A percentile compares a stretch with the other conserved stretches of the same genome.
Conservation (phyloP, 35 echinoderm and acorn worm genomes). For the Stichopus chloronotus region DNA sequence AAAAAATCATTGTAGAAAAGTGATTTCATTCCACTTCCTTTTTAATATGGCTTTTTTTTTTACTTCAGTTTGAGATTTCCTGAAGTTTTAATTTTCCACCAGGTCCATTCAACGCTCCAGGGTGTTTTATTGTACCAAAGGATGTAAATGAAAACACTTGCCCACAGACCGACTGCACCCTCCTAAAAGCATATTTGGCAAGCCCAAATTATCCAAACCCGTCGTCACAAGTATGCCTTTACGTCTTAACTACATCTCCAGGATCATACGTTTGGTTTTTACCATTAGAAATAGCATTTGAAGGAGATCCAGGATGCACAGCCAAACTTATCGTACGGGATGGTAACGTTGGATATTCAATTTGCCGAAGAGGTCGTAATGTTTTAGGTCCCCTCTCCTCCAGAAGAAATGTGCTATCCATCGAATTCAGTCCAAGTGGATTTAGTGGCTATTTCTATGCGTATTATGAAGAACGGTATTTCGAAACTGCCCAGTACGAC, state of each 20-base stretch:
- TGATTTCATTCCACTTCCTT: too few relatives aligned
- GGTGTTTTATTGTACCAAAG: neutral
- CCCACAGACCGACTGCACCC: neutral
- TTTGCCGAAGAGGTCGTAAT: neutral
- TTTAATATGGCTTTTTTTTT: too few relatives aligned
- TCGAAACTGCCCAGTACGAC: neutral
- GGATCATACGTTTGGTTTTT: slow-evolving; percentile 12
- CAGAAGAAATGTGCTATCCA: neutral
- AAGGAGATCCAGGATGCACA: neutral
- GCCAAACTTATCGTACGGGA: neutral
- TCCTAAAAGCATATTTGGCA: neutral
- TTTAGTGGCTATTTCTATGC: neutral
- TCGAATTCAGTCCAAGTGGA: neutral
- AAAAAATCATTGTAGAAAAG: too few relatives aligned
- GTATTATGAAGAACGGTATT: slow-evolving; percentile 1
- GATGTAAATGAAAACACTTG: neutral
- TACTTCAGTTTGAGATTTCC: too few relatives aligned
- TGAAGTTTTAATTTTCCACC: too few relatives aligned
- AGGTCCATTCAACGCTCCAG: slow-evolving; percentile 1
- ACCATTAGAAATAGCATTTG: neutral
- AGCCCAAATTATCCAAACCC: neutral
- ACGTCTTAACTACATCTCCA: neutral
- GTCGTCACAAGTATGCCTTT: neutral
- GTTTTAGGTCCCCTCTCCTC: neutral
- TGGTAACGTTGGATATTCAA: neutral